Evolutionary conservation across 2,888 invertebrate genomes (phyloP).

Genomic region (Nematopogon swammerdamellus): DNA sequence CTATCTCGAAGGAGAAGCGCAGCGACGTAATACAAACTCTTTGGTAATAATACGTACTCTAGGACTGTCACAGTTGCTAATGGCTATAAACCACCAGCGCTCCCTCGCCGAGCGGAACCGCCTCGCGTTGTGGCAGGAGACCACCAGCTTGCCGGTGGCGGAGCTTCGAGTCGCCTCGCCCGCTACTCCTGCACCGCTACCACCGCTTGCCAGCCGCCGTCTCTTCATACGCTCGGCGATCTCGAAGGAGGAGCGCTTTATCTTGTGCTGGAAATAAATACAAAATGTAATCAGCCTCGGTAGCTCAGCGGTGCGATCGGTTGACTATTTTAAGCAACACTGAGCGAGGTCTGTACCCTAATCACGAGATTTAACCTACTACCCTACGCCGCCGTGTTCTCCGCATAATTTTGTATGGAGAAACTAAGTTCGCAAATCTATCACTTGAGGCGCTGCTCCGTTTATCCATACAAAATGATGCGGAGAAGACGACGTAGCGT

Average conservation of each 20-base stretch:
- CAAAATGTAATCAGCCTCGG: too few species aligned
- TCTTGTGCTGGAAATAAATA: constrained; percentile 27
- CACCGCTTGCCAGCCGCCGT: constrained; percentile 19
- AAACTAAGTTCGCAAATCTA: too few species aligned
- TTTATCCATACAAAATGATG: too few species aligned
- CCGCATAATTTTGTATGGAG: too few species aligned
- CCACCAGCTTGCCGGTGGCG: constrained; percentile 27
- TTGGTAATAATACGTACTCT: constrained; percentile 54
- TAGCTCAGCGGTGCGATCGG: too few species aligned
- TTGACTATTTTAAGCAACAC: too few species aligned
- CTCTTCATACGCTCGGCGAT: constrained; percentile 29
- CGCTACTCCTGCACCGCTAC: neutral
- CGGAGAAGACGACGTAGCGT: too few species aligned
- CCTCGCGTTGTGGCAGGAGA: constrained; percentile 64
- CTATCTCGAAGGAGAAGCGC: constrained; percentile 25
- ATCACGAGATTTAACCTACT: too few species aligned
- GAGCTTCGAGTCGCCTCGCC: constrained; percentile 2
- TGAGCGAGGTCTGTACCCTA: too few species aligned
- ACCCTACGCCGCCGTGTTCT: too few species aligned
- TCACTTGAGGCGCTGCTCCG: too few species aligned
- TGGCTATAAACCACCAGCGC: constrained; percentile 92
- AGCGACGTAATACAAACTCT: too few species aligned
- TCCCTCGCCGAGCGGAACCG: constrained; percentile 78
- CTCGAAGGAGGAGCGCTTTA: constrained; percentile 39
- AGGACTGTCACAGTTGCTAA: constrained; percentile 72